Evolutionary conservation across 2,113 vertebrate species (phyloP).

Genomic region (Grantiella picta): DNA sequence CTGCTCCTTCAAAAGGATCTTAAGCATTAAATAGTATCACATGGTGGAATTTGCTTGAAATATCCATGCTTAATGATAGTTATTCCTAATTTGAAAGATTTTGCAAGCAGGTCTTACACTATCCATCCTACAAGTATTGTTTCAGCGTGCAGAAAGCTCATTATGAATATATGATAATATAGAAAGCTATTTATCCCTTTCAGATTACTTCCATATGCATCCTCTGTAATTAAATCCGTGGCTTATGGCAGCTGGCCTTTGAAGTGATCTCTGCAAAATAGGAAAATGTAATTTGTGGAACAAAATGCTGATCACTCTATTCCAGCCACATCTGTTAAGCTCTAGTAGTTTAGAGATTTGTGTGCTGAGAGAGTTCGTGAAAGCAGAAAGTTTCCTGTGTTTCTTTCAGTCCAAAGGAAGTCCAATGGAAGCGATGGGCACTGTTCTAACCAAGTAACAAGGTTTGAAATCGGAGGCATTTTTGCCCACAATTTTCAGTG

Average conservation of each 20-base stretch:
- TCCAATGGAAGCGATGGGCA: neutral
- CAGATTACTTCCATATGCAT: constrained; percentile 61
- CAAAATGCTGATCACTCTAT: neutral
- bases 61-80: neutral
- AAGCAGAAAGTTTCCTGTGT: neutral
- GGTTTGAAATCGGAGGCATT: neutral
- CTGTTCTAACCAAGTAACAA: neutral
- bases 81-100: neutral
- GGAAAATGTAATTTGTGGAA: constrained; percentile 10
- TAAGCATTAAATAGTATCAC: neutral
- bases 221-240: constrained; percentile 17
- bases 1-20: neutral
- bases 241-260: constrained; percentile 21
- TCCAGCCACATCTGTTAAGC: constrained; percentile 10
- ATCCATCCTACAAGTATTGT: neutral
- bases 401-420: neutral
- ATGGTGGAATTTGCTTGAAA: neutral
- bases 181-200: constrained; percentile 28
- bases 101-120: neutral
- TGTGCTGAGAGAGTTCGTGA: neutral
- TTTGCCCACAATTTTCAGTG: neutral
- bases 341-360: neutral
- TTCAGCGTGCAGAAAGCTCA: neutral
- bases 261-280: constrained; percentile 26
- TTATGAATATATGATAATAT: constrained; percentile 14